Conservation (phyloP, 2,113 vertebrate species). For the Vulpes vulpes region DNA sequence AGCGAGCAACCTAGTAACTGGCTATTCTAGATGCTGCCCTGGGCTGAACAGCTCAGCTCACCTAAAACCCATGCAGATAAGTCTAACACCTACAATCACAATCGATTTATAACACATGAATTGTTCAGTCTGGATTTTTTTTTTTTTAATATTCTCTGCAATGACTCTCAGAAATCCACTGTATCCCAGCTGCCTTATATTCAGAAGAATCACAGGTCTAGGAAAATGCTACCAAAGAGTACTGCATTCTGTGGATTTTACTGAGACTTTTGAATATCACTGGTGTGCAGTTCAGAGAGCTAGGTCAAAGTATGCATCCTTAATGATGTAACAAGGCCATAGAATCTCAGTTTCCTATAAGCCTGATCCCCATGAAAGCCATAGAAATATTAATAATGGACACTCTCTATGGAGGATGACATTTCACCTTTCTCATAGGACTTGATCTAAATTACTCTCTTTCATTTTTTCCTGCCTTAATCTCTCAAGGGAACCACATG, state of each 20-base stretch:
- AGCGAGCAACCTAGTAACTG: neutral
- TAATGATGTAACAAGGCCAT: neutral
- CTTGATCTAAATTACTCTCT: neutral
- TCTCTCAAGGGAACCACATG: neutral
- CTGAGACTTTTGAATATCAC: neutral
- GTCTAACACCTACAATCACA: neutral
- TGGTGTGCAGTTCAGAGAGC: neutral
- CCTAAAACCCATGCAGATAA: neutral
- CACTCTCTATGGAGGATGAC: neutral
- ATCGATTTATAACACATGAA: neutral
- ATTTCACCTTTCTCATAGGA: neutral
- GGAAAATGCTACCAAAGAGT: neutral
- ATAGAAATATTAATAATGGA: neutral
- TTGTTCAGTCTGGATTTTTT: neutral
- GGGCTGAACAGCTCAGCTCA: neutral
- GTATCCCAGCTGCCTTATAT: neutral
- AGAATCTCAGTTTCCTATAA: neutral
- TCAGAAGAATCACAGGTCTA: neutral
- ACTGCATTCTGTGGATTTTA: neutral
- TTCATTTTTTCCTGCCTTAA: constrained; percentile 8
- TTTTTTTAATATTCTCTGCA: neutral
- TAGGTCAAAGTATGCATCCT: neutral
- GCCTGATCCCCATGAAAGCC: neutral
- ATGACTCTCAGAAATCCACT: neutral
- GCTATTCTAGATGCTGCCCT: neutral